phyloP scores from a whole-genome alignment of 2,113 vertebrate species.

The Syngnathus floridae region DNA sequence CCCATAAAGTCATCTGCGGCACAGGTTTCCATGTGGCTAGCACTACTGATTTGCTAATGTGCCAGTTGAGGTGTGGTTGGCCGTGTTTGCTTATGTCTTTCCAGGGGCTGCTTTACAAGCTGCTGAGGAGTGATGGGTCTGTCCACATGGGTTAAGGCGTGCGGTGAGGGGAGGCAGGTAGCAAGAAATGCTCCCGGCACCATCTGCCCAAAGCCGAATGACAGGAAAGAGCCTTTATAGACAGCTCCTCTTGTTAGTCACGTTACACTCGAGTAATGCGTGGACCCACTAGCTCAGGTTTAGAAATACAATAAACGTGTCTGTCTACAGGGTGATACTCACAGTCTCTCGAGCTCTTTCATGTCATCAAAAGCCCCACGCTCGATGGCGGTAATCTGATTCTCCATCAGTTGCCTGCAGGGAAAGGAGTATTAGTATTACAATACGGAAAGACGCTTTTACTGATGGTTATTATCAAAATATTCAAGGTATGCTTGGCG shows the following conservation, averaged over 20 bases:
- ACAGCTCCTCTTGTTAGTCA: slow-evolving; percentile 27
- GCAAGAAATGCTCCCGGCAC: slow-evolving; percentile 46
- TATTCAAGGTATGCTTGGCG: slow-evolving; percentile 23
- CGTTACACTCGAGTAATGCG: slow-evolving; percentile 24
- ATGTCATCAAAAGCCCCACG: slow-evolving; percentile 94
- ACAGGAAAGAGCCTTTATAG: slow-evolving; percentile 38
- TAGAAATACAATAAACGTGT: slow-evolving; percentile 21
- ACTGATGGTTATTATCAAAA: slow-evolving; percentile 34
- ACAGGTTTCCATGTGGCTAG: slow-evolving; percentile 47
- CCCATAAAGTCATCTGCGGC: slow-evolving; percentile 53
- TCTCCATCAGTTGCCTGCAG: slow-evolving; percentile 96
- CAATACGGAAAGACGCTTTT: slow-evolving; percentile 19
- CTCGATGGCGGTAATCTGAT: slow-evolving; percentile 88
- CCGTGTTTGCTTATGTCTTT: slow-evolving; percentile 58
- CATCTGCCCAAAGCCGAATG: slow-evolving; percentile 40
- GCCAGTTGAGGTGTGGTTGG: slow-evolving; percentile 53
- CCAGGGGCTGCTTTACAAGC: slow-evolving; percentile 53
- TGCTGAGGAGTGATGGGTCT: slow-evolving; percentile 50
- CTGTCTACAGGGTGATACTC: slow-evolving; percentile 67
- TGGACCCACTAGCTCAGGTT: slow-evolving; percentile 21
- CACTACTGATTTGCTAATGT: slow-evolving; percentile 59
- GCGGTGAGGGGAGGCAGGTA: slow-evolving; percentile 48
- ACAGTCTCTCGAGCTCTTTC: slow-evolving; percentile 98
- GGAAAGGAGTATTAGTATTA: slow-evolving; percentile 25
- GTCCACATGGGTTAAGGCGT: slow-evolving; percentile 57